Conservation (phyloP, 1,140 invertebrate species). For the Conus betulinus region DNA sequence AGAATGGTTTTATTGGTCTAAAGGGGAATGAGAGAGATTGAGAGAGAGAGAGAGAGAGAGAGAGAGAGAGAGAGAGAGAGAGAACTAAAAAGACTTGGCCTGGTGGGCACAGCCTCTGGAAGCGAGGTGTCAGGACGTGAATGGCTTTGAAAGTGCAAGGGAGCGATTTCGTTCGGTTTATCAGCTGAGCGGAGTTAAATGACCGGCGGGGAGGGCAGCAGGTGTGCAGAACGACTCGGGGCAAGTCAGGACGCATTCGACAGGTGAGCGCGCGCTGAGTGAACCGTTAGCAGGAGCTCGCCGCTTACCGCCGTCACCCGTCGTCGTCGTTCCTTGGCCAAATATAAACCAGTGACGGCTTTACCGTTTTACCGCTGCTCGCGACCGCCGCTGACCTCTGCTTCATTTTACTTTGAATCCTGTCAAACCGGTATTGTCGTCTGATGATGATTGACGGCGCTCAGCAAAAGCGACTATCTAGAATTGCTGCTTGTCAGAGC, state of each 20-base stretch:
- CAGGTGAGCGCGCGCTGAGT: not conserved
- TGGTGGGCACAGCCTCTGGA: too few species aligned
- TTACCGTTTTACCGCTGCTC: not conserved
- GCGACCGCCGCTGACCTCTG: not conserved
- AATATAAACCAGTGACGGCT: not conserved
- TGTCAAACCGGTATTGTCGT: not conserved
- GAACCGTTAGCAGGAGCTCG: not conserved
- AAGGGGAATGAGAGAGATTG: too few species aligned
- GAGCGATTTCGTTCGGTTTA: not conserved
- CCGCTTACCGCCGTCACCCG: not conserved
- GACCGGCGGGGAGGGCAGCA: not conserved
- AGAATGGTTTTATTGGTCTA: too few species aligned
- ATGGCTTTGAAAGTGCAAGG: too few species aligned
- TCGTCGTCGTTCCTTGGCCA: not conserved
- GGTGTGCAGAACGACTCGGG: not conserved
- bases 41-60: too few species aligned
- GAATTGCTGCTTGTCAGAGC: too few species aligned
- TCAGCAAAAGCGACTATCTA: too few species aligned
- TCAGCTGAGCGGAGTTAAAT: not conserved
- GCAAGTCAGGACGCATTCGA: not conserved
- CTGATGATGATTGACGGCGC: too few species aligned
- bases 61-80: too few species aligned
- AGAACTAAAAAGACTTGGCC: too few species aligned
- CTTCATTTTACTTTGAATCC: not conserved
- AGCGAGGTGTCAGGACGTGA: too few species aligned